phyloP scores from a whole-genome alignment of 2,888 invertebrate genomes.

The Acronicta leporina region DNA sequence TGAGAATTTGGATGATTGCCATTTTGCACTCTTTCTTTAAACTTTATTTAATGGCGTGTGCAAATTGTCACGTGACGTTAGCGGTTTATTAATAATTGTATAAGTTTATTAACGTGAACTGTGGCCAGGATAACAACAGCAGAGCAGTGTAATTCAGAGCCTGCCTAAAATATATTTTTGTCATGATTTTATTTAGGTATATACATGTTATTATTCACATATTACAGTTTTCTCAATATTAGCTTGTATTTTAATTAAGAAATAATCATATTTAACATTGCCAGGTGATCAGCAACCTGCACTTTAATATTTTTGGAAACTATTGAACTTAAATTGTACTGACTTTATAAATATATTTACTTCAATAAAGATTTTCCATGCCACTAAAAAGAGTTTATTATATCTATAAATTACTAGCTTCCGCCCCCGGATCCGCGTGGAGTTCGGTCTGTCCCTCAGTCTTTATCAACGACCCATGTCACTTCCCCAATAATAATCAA shows the following conservation, averaged over 20 bases:
- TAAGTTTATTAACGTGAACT: slow-evolving; percentile 86
- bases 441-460: no score
- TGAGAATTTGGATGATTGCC: slow-evolving; percentile 77
- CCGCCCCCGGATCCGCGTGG: no score
- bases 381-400: slow-evolving; percentile 79
- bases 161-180: slow-evolving; percentile 90
- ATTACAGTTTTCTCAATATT: slow-evolving; percentile 90
- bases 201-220: slow-evolving; percentile 89
- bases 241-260: slow-evolving; percentile 90
- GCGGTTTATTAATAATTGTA: slow-evolving; percentile 82
- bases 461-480: no score
- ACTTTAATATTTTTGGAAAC: slow-evolving; percentile 90
- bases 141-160: slow-evolving; percentile 87
- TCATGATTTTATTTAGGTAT: slow-evolving; percentile 90
- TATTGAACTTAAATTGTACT: slow-evolving; percentile 90
- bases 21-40: slow-evolving; percentile 70
- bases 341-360: slow-evolving; percentile 90
- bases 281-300: slow-evolving; percentile 90
- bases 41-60: slow-evolving; percentile 69
- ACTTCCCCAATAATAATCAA: no score
- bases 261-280: slow-evolving; percentile 90
- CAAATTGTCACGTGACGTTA: slow-evolving; percentile 80
- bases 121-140: slow-evolving; percentile 88
- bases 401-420: slow-evolving; percentile 26
- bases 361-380: slow-evolving; percentile 90